Conservation (phyloP, 2,888 invertebrate genomes). For the Conistra vaccinii region DNA sequence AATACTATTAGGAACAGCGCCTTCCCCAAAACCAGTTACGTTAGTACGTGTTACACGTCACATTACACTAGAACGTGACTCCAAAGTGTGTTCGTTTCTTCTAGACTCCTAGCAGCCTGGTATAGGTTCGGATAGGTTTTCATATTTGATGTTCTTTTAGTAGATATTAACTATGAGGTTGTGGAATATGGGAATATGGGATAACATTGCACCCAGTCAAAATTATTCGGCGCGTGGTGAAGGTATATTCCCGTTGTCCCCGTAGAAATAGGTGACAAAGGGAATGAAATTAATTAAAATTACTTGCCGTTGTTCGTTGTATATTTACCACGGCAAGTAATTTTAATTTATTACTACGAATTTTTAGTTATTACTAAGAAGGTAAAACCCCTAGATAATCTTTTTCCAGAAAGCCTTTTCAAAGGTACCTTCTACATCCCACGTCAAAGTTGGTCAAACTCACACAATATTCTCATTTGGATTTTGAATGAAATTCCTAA, state of each 20-base stretch:
- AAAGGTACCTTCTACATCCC: too few relatives aligned
- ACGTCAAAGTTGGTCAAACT: too few relatives aligned
- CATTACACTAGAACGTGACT: constrained; percentile 61
- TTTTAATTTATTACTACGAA: too few relatives aligned
- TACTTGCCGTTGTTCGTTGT: too few relatives aligned
- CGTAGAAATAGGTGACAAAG: too few relatives aligned
- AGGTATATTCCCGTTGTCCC: too few relatives aligned
- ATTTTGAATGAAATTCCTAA: too few relatives aligned
- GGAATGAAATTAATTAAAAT: too few relatives aligned
- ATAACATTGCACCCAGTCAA: neutral
- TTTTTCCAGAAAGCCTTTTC: too few relatives aligned
- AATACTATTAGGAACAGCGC: constrained; percentile 48
- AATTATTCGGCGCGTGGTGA: neutral
- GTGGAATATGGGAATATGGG: neutral
- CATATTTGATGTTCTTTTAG: neutral
- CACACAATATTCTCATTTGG: too few relatives aligned
- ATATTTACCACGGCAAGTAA: too few relatives aligned
- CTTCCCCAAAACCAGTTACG: constrained; percentile 60
- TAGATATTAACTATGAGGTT: neutral
- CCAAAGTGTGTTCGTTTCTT: constrained; percentile 48
- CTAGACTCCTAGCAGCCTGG: constrained; percentile 17
- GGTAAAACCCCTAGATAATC: neutral
- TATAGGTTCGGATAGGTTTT: neutral
- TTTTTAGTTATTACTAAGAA: too few relatives aligned
- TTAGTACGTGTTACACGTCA: constrained; percentile 62